These are phyloP conservation scores for Melanchra persicariae DNA, from an alignment of 2,888 invertebrate genomes.

Conservation along the genomic window DNA sequence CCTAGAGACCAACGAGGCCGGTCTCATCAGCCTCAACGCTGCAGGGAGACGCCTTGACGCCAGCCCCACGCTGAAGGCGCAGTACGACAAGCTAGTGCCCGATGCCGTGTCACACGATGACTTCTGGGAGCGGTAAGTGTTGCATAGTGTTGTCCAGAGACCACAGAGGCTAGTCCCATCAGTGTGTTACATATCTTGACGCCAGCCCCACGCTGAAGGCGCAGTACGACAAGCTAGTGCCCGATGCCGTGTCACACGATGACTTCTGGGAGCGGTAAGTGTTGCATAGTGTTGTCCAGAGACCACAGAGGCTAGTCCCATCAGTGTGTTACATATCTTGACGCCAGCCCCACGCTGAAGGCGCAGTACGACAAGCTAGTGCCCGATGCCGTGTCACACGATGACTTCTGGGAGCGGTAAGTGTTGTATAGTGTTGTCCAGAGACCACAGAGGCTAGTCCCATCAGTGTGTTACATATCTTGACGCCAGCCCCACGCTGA, in stretches of 20 bases:
- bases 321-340: too few relatives aligned
- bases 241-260: slow-evolving; percentile 93
- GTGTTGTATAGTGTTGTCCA: background rate
- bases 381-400: too few relatives aligned
- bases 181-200: slow-evolving; percentile 72
- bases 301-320: background rate
- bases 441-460: background rate
- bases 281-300: background rate
- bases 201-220: slow-evolving; percentile 75
- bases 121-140: slow-evolving; percentile 94
- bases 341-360: background rate
- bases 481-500: background rate
- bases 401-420: too few relatives aligned
- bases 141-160: background rate
- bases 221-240: slow-evolving; percentile 93
- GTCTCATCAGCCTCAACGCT: slow-evolving; percentile 70
- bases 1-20: slow-evolving; percentile 74
- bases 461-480: background rate
- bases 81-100: slow-evolving; percentile 93
- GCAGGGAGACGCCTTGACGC: slow-evolving; percentile 76
- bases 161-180: too few relatives aligned
- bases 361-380: background rate
- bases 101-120: slow-evolving; percentile 93
- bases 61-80: slow-evolving; percentile 89
- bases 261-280: slow-evolving; percentile 94